Base-by-base conservation (phyloP, 2,797 vertebrate genomes). In the Clarias laeviceps region DNA sequence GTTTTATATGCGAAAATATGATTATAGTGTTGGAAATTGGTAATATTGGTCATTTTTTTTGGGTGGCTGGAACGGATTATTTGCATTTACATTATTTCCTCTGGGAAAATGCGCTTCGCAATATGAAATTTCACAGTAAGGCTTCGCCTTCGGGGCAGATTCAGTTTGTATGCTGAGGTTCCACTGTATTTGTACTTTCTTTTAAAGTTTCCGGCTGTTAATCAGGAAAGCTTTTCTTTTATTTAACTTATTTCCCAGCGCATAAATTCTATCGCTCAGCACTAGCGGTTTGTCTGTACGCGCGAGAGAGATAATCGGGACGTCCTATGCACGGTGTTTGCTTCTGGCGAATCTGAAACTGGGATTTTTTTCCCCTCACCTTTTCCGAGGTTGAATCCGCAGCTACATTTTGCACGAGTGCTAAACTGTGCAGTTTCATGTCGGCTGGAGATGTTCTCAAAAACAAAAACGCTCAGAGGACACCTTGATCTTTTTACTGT, bases 241-340 rank as follows among this genome's bases (percentile, higher is more conserved):
- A 37, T 69, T 37, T 1, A 40, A 4, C 37, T 76, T 24, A 24
- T 24, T 14, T 24, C 1, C 34, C 22, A 65, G 24, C 45, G 24
- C 7, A 7, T 66, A 66, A 54, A 32, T 15, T 18, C 3, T 45
- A 69, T 84, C n/a, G n/a, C 82, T 87, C 86, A 73, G 82, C 70
- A 84, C 66, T 74, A 81, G 69, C 20, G 73, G 72, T 40, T 86
- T 29, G 29, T 54, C 57, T 76, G 24, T 57, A 57, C 24, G 65
- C 3, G 32, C 73, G 66, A 4, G 24, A 40, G 24, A 45, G 14
- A 80, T 24, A 9, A 59, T 34, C 5, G 1, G 11, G 11, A 61
- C 34, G 76, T 61, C 62, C 80, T 86, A 82, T 86, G 80, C 80
- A 82, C 29, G 20, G 34, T 29, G 32, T 82, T 76, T 22, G 61